Conservation (phyloP, 1,140 invertebrate genomes). For the Littorina saxatilis region DNA sequence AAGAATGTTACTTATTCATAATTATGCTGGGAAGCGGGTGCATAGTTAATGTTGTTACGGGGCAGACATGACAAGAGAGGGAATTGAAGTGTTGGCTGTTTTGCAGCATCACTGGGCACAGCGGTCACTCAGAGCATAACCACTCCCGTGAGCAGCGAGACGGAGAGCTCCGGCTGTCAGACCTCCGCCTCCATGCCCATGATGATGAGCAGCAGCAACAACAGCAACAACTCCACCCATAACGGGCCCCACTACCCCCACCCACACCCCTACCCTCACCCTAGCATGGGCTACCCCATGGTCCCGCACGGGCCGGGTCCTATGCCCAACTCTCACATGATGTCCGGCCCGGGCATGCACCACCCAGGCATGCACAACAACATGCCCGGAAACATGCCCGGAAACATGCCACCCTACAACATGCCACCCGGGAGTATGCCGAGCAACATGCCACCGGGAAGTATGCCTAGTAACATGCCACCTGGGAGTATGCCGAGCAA, state of each 20-base stretch:
- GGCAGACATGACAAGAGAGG: no score
- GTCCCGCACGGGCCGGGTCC: slow-evolving; percentile 30
- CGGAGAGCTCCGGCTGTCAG: slow-evolving; percentile 44
- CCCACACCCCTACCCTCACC: slow-evolving; percentile 32
- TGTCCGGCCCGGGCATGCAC: slow-evolving; percentile 36
- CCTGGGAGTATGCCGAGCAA: slow-evolving; percentile 36
- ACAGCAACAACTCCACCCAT: slow-evolving; percentile 34
- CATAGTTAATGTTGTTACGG: no score
- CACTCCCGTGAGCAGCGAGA: slow-evolving; percentile 64
- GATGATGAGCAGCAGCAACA: slow-evolving; percentile 49
- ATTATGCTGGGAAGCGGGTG: no score
- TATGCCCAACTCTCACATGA: slow-evolving; percentile 15
- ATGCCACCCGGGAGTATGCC: slow-evolving; percentile 41
- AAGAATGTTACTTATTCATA: no score
- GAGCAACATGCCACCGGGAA: slow-evolving; percentile 35
- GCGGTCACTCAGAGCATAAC: slow-evolving; percentile 73
- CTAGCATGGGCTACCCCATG: slow-evolving; percentile 31
- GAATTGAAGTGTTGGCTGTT: no score
- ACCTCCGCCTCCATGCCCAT: slow-evolving; percentile 24
- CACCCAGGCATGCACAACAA: slow-evolving; percentile 29
- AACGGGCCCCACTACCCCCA: slow-evolving; percentile 41
- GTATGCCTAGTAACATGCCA: slow-evolving; percentile 35
- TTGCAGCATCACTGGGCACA: slow-evolving; percentile 56
- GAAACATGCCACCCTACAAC: slow-evolving; percentile 35
- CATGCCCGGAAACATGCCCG: no score